These are phyloP conservation scores for Tor tambroides DNA, from an alignment of 2,113 vertebrate genomes.

Conservation along the genomic window DNA sequence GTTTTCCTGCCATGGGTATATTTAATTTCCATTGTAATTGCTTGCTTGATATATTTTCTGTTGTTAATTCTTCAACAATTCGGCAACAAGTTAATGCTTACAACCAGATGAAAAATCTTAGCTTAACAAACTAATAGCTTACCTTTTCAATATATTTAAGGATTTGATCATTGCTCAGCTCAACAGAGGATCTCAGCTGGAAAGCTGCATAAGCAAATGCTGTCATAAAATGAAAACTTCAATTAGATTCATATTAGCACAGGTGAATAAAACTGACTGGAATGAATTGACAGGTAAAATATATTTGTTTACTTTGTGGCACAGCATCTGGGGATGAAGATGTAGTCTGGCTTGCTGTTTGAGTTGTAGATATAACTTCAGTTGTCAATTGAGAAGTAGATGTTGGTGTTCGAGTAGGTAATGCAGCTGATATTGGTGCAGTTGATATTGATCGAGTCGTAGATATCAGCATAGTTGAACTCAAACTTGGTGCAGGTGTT, in stretches of 20 bases:
- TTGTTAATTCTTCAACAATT: no score
- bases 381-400: no score
- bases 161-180: constrained; percentile 29
- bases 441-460: neutral
- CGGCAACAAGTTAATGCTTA: no score
- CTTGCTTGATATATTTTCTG: no score
- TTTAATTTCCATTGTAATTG: no score
- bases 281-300: neutral
- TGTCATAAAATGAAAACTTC: neutral
- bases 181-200: neutral
- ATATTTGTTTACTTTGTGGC: neutral
- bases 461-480: no score
- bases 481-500: neutral
- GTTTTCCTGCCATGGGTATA: no score
- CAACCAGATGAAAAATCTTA: no score
- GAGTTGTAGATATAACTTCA: no score
- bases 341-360: neutral
- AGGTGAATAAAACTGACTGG: neutral
- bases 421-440: neutral
- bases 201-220: constrained; percentile 19
- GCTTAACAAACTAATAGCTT: neutral
- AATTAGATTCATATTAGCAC: neutral
- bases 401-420: no score
- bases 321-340: no score
- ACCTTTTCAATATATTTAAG: constrained; percentile 41